A percentile compares a stretch with the other conserved stretches of the same genome.
Conservation (phyloP, 2,888 invertebrate species). For the Mesoligia furuncula region DNA sequence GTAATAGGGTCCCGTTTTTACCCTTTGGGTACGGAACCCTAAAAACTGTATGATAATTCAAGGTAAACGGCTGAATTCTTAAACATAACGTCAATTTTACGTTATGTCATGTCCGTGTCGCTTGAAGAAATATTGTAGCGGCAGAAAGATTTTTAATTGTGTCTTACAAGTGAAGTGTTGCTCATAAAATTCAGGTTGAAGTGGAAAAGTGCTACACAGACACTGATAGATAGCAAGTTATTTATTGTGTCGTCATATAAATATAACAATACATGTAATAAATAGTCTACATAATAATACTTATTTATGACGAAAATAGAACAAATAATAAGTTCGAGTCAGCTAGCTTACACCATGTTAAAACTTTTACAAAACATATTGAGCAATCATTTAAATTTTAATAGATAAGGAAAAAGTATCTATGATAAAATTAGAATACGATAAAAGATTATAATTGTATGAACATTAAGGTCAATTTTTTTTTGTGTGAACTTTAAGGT, state of each 20-base stretch:
- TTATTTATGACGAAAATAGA: constrained; percentile 19
- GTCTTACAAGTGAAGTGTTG: too few relatives aligned
- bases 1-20: too few relatives aligned
- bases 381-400: neutral
- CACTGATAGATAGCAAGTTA: neutral
- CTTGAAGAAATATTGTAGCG: neutral
- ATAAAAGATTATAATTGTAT: neutral
- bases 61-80: neutral
- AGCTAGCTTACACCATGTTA: constrained; percentile 14
- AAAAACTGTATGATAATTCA: neutral
- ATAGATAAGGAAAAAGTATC: neutral
- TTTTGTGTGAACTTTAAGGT: neutral
- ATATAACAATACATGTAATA: neutral
- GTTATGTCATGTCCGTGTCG: too few relatives aligned
- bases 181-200: too few relatives aligned
- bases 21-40: too few relatives aligned
- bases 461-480: neutral
- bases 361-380: neutral
- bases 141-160: neutral
- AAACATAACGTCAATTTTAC: neutral
- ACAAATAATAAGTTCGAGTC: neutral
- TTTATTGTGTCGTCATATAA: neutral
- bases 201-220: neutral
- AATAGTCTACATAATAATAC: neutral
- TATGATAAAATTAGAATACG: neutral